Evolutionary conservation across 1,140 invertebrate genomes (phyloP), one percentile per base, ranked within the genome.

Genomic region (Plectrocnemia conspersa): DNA sequence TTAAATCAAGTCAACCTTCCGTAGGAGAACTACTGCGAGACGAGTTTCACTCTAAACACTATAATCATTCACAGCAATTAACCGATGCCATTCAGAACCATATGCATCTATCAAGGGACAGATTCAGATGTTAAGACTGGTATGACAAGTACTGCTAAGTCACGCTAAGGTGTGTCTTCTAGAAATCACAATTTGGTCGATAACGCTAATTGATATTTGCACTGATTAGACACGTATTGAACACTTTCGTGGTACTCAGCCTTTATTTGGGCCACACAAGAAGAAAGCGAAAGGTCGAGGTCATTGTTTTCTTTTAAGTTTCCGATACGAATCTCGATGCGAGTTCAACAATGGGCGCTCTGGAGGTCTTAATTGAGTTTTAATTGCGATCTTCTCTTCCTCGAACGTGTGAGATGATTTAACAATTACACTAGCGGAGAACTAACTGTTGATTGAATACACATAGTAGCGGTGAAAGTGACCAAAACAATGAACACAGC

Each of bases 11-110:
- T 5, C 35, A 38, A 38, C 18, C 35, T 10, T 38, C 15, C n/a
- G n/a, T n/a, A 9, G 10, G 18, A 16, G 35, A 9, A 38, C 7
- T 38, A 9, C 10, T 15, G 18, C 6, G 4, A 10, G 13, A 13
- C 35, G 18, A 38, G 35, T 38, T 38, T 38, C 35, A 38, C 35
- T 16, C 5, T 38, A 38, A 38, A 38, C 13, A 38, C 35, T 5
- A 15, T 38, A 10, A 38, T 38, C 18, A 38, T 9, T 10, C 6
- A 7, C 6, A 7, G n/a, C 27, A 29, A 29, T 29, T 29, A 29
- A n/a, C 27, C n/a, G 27, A 7, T 7, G n/a, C 27, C n/a, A 29
- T 29, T n/a, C n/a, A n/a, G n/a, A 29, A 29, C n/a, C 6, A 6
- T n/a, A 29, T 29, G 27, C 6, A 29, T 29, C 6, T 29, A 29